phyloP scores from a whole-genome alignment of 2,797 vertebrate species.

The Siniperca scherzeri region DNA sequence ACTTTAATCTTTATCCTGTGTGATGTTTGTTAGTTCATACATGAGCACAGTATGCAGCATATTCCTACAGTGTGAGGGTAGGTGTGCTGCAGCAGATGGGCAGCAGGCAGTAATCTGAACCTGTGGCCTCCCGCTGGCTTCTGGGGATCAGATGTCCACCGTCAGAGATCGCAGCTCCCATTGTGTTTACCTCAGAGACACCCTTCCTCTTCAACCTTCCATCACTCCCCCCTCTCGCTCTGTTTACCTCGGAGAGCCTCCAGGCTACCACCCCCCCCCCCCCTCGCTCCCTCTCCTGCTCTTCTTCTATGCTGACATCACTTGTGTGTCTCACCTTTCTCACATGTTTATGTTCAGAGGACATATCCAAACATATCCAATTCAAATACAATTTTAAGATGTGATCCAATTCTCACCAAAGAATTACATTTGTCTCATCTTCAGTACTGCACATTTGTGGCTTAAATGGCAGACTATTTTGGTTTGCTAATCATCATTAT shows the following conservation, averaged over 20 bases:
- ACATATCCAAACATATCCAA: neutral
- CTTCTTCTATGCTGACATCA: constrained; percentile 72
- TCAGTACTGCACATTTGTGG: neutral
- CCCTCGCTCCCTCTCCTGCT: constrained; percentile 25
- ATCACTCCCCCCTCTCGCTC: constrained; percentile 44
- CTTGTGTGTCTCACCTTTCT: constrained; percentile 63
- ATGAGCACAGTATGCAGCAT: constrained; percentile 20
- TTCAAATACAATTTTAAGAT: constrained; percentile 6
- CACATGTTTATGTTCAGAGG: constrained; percentile 34
- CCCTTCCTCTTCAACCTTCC: constrained; percentile 51
- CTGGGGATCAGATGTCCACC: constrained; percentile 78
- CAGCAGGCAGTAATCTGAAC: constrained; percentile 81
- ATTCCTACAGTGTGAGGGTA: constrained; percentile 19
- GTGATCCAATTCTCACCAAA: neutral
- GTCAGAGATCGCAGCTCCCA: constrained; percentile 84
- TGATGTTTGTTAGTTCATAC: constrained; percentile 24
- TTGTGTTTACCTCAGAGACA: constrained; percentile 80
- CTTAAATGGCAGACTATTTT: neutral
- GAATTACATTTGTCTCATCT: neutral
- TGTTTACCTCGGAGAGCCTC: constrained; percentile 61
- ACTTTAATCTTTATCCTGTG: neutral
- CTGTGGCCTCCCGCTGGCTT: constrained; percentile 68
- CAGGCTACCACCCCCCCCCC: neutral
- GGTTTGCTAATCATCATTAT: neutral
- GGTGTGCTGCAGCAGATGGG: constrained; percentile 66